A percentile compares a stretch with the other conserved stretches of the same genome.
Evolutionary conservation across 2,888 invertebrate genomes (phyloP).

Genomic region (Callyntrura sp.): DNA sequence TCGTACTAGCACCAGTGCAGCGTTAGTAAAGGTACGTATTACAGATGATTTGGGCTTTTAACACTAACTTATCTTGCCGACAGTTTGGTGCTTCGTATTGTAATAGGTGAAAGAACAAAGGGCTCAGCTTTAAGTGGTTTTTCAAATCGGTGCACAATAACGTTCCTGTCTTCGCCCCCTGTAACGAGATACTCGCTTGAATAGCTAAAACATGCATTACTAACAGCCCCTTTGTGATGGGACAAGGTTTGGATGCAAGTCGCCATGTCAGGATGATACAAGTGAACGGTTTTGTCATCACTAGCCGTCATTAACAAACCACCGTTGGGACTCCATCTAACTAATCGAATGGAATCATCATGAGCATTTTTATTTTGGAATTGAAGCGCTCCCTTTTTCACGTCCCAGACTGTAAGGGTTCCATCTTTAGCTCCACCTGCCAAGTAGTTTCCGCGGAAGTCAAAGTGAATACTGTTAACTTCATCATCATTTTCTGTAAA

Average conservation of each 20-base stretch:
- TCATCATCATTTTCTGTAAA: slow-evolving; percentile 72
- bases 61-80: slow-evolving; percentile 39
- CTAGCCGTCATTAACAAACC: slow-evolving; percentile 91
- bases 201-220: slow-evolving; percentile 93
- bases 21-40: not conserved
- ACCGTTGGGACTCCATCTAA: slow-evolving; percentile 93
- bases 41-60: not conserved
- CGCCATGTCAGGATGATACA: slow-evolving; percentile 90
- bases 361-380: slow-evolving; percentile 72
- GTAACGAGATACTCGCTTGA: slow-evolving; percentile 92
- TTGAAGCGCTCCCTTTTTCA: slow-evolving; percentile 83
- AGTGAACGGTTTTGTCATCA: slow-evolving; percentile 90
- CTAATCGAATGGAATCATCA: slow-evolving; percentile 85
- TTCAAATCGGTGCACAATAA: slow-evolving; percentile 62
- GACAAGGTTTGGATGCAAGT: slow-evolving; percentile 90
- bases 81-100: slow-evolving; percentile 49
- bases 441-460: slow-evolving; percentile 90
- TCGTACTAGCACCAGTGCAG: no score
- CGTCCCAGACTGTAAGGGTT: slow-evolving; percentile 90
- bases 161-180: slow-evolving; percentile 93
- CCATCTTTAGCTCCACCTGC: slow-evolving; percentile 92
- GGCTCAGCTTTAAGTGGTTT: slow-evolving; percentile 63
- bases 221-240: slow-evolving; percentile 92
- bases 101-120: slow-evolving; percentile 52
- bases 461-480: slow-evolving; percentile 92